Conservation (phyloP, 2,797 vertebrate genomes). For the Neosilurus mollespiculum region DNA sequence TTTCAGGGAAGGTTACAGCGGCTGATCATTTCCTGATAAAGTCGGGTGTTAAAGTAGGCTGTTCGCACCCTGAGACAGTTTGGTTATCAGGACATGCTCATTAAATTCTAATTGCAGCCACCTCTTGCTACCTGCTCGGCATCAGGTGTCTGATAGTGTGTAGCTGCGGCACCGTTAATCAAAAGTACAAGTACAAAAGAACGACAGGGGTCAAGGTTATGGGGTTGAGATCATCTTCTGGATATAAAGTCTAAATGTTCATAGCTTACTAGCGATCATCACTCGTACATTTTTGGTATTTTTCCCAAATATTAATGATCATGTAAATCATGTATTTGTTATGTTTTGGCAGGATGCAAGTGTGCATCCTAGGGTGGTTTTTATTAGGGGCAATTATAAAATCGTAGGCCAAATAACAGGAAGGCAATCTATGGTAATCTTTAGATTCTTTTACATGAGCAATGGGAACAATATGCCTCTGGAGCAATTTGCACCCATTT, state of each 20-base stretch:
- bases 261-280: background rate
- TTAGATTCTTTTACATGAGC: too few species aligned
- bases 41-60: slow-evolving; percentile 42
- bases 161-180: background rate
- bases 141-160: background rate
- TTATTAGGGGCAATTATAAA: too few species aligned
- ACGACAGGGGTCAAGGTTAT: background rate
- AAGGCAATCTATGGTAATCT: too few species aligned
- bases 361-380: too few species aligned
- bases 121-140: slow-evolving; percentile 17
- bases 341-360: too few species aligned
- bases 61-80: slow-evolving; percentile 31
- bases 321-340: too few species aligned
- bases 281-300: background rate
- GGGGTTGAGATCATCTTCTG: background rate
- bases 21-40: slow-evolving; percentile 31
- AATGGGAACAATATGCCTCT: too few species aligned
- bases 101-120: slow-evolving; percentile 43
- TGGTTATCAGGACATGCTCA: slow-evolving; percentile 29
- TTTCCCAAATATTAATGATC: background rate
- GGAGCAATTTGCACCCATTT: too few species aligned
- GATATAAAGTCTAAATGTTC: background rate
- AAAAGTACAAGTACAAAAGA: background rate
- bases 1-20: slow-evolving; percentile 9
- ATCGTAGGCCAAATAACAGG: too few species aligned